Conservation (phyloP, 1,140 invertebrate species). For the Cotesia glomerata region DNA sequence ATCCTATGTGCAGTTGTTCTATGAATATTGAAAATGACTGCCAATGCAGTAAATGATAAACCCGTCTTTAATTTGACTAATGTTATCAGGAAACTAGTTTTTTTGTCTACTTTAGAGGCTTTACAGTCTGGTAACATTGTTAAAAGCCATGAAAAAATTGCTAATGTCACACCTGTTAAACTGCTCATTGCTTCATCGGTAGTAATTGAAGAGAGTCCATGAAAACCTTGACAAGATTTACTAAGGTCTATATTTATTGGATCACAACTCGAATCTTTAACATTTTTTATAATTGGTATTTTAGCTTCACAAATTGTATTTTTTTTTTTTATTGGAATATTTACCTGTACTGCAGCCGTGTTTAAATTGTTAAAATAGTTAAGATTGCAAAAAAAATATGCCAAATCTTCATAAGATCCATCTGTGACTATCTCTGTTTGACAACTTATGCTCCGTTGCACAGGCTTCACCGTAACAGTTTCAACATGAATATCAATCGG, state of each 20-base stretch:
- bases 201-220: not conserved
- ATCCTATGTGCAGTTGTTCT: too few species aligned
- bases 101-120: not conserved
- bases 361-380: not conserved
- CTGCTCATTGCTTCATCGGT: not conserved
- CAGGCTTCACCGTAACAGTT: not conserved
- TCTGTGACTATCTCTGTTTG: not conserved
- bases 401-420: not conserved
- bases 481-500: too few species aligned
- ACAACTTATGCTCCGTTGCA: not conserved
- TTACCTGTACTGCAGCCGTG: not conserved
- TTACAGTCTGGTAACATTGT: not conserved
- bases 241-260: not conserved
- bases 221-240: not conserved
- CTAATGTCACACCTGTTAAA: not conserved
- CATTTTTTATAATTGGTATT: not conserved
- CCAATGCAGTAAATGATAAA: too few species aligned
- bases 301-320: not conserved
- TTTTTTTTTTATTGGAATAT: not conserved
- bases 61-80: slow-evolving; percentile 22
- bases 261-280: not conserved
- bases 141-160: not conserved
- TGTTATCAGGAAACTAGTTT: not conserved
- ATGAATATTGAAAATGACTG: too few species aligned
- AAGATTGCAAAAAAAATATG: not conserved